A percentile compares a stretch with the other conserved stretches of the same genome.
Evolutionary conservation across 2,113 vertebrate genomes (phyloP).

Genomic region (Perognathus longimembris): DNA sequence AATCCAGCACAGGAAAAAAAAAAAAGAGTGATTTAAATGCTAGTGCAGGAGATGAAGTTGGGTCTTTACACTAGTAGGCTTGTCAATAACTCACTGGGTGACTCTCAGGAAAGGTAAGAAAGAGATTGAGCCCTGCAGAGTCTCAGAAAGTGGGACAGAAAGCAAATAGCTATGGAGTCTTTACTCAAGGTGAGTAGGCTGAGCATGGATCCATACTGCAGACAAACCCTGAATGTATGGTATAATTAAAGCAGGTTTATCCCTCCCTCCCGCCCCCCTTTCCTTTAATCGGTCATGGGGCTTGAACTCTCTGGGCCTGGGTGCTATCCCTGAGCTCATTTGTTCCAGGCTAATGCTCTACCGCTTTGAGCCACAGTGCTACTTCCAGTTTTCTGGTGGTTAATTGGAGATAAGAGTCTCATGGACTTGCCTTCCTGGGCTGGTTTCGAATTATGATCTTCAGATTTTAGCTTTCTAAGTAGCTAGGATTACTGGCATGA

Average conservation of each 20-base stretch:
- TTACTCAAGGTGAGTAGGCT: background rate
- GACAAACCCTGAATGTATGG: background rate
- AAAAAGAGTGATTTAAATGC: background rate
- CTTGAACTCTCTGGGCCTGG: too few species aligned
- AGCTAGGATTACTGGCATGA: too few species aligned
- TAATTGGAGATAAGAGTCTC: too few species aligned
- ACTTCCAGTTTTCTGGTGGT: too few species aligned
- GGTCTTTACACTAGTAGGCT: background rate
- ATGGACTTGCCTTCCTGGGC: too few species aligned
- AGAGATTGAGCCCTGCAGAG: background rate
- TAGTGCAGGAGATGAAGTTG: background rate
- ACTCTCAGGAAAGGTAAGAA: background rate
- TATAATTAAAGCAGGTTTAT: background rate
- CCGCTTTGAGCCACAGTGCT: too few species aligned
- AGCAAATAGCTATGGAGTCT: background rate
- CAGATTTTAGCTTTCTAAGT: too few species aligned
- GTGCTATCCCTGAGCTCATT: too few species aligned
- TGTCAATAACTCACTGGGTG: background rate
- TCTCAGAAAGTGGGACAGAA: background rate
- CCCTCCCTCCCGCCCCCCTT: too few species aligned
- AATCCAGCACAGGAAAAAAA: background rate
- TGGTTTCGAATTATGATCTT: too few species aligned
- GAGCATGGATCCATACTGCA: background rate
- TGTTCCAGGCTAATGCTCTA: too few species aligned
- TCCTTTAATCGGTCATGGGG: too few species aligned